Percentiles rank a stretch among this genome's conserved stretches.
These are phyloP conservation scores for Gymnogyps californianus DNA, from an alignment of 2,113 vertebrate genomes.

Conservation along the genomic window DNA sequence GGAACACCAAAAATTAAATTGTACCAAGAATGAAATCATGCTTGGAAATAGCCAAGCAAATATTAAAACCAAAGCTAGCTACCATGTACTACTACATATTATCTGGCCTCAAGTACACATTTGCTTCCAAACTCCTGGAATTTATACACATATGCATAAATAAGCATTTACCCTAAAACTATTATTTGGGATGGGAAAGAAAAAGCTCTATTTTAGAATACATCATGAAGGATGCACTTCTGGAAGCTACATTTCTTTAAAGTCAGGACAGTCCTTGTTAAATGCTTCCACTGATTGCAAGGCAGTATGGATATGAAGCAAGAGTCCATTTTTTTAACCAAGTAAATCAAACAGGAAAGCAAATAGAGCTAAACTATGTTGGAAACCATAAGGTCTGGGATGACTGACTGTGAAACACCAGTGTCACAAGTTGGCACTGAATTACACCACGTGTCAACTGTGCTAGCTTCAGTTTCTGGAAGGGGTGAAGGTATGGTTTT, in stretches of 20 bases:
- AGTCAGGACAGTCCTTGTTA: background rate
- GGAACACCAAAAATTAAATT: background rate
- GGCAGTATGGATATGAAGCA: background rate
- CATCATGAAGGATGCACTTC: background rate
- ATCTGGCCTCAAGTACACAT: background rate
- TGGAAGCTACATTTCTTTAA: background rate
- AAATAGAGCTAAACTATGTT: background rate
- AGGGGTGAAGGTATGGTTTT: background rate
- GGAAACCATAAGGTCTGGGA: background rate
- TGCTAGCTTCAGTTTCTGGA: background rate
- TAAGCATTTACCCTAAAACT: background rate
- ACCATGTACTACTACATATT: background rate
- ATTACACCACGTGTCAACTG: fast-evolving
- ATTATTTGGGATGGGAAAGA: background rate
- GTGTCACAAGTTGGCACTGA: background rate
- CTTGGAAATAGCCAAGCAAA: background rate
- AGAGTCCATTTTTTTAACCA: background rate
- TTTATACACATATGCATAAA: background rate
- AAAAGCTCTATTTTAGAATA: background rate
- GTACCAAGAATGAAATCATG: background rate
- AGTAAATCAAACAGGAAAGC: background rate
- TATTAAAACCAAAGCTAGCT: background rate
- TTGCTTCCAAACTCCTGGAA: background rate
- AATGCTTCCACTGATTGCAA: background rate
- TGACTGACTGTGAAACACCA: background rate